Evolutionary conservation across 2,797 vertebrate species (phyloP), one percentile per base, ranked within the genome.

Genomic region (Rhabdomys pumilio): DNA sequence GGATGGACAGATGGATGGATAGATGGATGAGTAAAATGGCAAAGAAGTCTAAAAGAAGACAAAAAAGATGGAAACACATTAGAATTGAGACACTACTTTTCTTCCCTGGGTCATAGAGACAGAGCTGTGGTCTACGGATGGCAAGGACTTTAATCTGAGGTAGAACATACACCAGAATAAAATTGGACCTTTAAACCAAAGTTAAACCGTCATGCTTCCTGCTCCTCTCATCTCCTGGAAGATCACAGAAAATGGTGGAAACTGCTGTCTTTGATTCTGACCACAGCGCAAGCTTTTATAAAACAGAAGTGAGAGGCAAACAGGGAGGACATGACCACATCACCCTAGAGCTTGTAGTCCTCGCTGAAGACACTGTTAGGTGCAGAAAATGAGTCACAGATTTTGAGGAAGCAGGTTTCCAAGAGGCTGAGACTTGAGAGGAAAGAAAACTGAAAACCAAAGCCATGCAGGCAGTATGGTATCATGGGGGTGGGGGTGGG

Each of bases 321-420:
- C 6, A 17, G 3, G 6, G n/a, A 29, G 61, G 72, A 77, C 80
- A 96, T 17, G n/a, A 38, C 24, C 72, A 77, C 38, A 4, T 57
- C 34, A 57, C 53, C 44, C 79, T n/a, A 31, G 59, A 55, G 31
- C 63, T 13, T 85, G 61, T 59, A 83, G 61, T 79, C 63, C 63
- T 31, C 12, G 0, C 44, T 3, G 57, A 69, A 80, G 82, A 92
- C 67, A n/a, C 59, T 59, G 29, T 13, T 7, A 15, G 83, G 41
- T 24, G 41, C 4, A 3, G 24, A 87, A 90, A 11, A 29, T 75
- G 17, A 11, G 26, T 77, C 67, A 92, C 11, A 17, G 67, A 55
- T 67, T 93, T 95, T 57, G 91, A 92, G 73, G 86, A 97, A 94
- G 65, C 80, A 93, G 80, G 31, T 80, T 90, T 92, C 79, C 41